These are phyloP conservation scores for Argynnis bischoffii DNA, from an alignment of 2,888 invertebrate species.

Conservation along the genomic window DNA sequence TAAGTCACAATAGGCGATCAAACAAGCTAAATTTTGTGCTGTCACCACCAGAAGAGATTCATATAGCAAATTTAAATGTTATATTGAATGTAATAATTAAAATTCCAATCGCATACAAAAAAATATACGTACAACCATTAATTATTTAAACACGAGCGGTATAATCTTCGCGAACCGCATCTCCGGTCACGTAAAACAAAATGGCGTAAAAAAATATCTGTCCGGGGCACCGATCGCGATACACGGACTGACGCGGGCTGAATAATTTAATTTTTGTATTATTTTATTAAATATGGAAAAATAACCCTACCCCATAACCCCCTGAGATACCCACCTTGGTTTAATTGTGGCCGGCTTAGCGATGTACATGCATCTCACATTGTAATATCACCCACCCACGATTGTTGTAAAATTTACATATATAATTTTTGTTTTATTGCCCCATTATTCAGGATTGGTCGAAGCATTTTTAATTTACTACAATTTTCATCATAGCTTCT, in stretches of 20 bases:
- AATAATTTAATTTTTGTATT: constrained; percentile 77
- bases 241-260: constrained; percentile 68
- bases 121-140: constrained; percentile 66
- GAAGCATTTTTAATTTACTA: too few relatives aligned
- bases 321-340: constrained; percentile 61
- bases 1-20: too few relatives aligned
- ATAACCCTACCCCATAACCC: constrained; percentile 48
- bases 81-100: constrained; percentile 19
- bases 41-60: too few relatives aligned
- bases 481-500: too few relatives aligned
- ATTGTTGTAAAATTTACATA: constrained; percentile 61
- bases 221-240: constrained; percentile 76
- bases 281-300: constrained; percentile 73
- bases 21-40: too few relatives aligned
- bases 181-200: constrained; percentile 73
- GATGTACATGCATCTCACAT: constrained; percentile 63
- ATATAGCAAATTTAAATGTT: background rate
- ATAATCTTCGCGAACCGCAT: constrained; percentile 66
- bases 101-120: constrained; percentile 31
- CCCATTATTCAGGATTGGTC: constrained; percentile 14
- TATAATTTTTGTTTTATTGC: constrained; percentile 45
- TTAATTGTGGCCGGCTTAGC: constrained; percentile 50
- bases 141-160: constrained; percentile 70
- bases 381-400: constrained; percentile 66
- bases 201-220: constrained; percentile 67